Conservation (phyloP, 2,797 vertebrate genomes). For the Anas bahamensis region DNA sequence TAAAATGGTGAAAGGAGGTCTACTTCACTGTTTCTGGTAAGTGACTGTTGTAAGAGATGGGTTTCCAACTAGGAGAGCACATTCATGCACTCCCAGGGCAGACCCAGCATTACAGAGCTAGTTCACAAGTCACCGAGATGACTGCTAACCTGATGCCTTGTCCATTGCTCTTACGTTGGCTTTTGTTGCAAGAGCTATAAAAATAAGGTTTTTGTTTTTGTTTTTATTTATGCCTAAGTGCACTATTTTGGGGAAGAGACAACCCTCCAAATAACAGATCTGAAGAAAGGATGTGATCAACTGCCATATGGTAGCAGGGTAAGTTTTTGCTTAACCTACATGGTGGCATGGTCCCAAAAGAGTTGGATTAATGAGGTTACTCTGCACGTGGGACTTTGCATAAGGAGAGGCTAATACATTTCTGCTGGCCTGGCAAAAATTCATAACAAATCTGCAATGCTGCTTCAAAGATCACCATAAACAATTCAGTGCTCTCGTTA, state of each 20-base stretch:
- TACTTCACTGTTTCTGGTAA: not conserved
- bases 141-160: not conserved
- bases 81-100: not conserved
- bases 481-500: slow-evolving; percentile 58
- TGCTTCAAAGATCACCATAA: slow-evolving; percentile 61
- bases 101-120: not conserved
- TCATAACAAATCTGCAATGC: slow-evolving; percentile 41
- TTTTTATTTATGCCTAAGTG: not conserved
- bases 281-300: not conserved
- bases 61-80: not conserved
- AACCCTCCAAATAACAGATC: not conserved
- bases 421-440: slow-evolving; percentile 55
- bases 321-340: slow-evolving; percentile 14
- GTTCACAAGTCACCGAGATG: fast-evolving
- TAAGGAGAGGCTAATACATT: slow-evolving; percentile 17
- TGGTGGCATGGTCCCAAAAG: not conserved
- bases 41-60: not conserved
- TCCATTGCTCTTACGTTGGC: not conserved
- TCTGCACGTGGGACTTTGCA: not conserved
- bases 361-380: not conserved
- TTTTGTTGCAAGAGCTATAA: not conserved
- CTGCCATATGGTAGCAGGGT: fast-evolving
- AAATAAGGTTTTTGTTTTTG: not conserved
- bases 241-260: not conserved
- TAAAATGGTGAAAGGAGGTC: not conserved